Conservation (phyloP, 2,113 vertebrate species). For the Phodopus roborovskii region DNA sequence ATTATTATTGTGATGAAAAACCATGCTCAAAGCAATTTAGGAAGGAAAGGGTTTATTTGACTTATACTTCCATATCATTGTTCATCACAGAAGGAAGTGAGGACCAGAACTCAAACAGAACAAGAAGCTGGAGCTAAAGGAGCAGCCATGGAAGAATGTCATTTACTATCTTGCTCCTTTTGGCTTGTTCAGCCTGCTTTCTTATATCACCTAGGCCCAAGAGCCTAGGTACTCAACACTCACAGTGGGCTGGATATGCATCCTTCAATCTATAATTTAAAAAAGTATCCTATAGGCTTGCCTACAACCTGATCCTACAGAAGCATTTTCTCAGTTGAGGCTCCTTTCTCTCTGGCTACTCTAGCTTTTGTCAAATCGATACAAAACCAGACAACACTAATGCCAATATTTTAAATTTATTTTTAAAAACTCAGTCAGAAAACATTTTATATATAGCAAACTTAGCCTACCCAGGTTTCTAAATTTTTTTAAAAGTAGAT, state of each 20-base stretch:
- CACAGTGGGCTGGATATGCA: neutral
- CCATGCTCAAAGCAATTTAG: neutral
- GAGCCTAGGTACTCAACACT: neutral
- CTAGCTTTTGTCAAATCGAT: neutral
- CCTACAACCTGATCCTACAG: neutral
- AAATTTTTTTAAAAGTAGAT: neutral
- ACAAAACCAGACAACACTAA: neutral
- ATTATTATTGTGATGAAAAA: neutral
- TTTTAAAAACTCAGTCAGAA: neutral
- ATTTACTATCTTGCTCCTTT: too few relatives aligned
- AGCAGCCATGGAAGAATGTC: neutral
- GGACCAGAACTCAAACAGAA: neutral
- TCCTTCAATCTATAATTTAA: neutral
- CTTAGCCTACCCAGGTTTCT: neutral
- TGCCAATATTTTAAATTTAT: neutral
- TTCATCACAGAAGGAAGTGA: neutral
- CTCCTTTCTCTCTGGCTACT: neutral
- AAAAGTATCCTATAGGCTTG: too few relatives aligned
- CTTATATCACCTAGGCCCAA: neutral
- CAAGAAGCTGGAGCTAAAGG: too few relatives aligned
- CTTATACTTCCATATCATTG: neutral
- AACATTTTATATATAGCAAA: conserved; percentile 25
- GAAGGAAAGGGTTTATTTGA: neutral
- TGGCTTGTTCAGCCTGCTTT: neutral
- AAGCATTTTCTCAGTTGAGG: neutral